These are phyloP conservation scores for Perodicticus potto DNA, from an alignment of 2,797 vertebrate genomes.

Conservation along the genomic window DNA sequence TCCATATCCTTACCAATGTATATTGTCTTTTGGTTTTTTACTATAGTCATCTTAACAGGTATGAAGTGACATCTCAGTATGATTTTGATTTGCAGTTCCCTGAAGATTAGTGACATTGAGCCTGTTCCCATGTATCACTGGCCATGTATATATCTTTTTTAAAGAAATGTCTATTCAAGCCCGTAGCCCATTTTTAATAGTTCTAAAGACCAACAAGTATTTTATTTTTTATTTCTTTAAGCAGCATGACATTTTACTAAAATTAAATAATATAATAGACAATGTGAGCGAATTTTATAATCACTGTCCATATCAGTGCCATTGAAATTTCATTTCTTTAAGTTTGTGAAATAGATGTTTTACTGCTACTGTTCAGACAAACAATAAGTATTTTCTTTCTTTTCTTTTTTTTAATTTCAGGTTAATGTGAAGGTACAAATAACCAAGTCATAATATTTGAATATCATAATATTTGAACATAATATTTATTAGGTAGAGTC, in stretches of 20 bases:
- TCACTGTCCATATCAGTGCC: background rate
- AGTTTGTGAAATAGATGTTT: constrained; percentile 51
- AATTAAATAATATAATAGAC: background rate
- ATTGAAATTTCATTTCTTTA: constrained; percentile 26
- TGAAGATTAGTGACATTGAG: too few relatives aligned
- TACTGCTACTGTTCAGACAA: background rate
- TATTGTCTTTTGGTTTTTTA: background rate
- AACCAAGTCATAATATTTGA: too few relatives aligned
- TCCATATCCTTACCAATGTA: background rate
- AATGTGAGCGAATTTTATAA: background rate
- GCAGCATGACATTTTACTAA: constrained; percentile 7
- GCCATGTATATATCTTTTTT: too few relatives aligned
- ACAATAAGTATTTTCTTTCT: too few relatives aligned
- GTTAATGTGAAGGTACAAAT: too few relatives aligned
- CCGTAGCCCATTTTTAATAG: too few relatives aligned
- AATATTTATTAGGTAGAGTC: too few relatives aligned
- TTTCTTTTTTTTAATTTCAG: too few relatives aligned
- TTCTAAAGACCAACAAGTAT: too few relatives aligned
- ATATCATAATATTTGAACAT: too few relatives aligned
- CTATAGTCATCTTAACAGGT: background rate
- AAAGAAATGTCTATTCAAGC: too few relatives aligned
- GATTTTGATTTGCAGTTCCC: background rate
- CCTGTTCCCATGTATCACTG: too few relatives aligned
- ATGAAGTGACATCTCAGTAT: background rate
- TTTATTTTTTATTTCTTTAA: background rate